Percentiles rank a stretch among this genome's conserved stretches.
Conservation (phyloP, 2,797 vertebrate species). For the Anguilla marmorata region DNA sequence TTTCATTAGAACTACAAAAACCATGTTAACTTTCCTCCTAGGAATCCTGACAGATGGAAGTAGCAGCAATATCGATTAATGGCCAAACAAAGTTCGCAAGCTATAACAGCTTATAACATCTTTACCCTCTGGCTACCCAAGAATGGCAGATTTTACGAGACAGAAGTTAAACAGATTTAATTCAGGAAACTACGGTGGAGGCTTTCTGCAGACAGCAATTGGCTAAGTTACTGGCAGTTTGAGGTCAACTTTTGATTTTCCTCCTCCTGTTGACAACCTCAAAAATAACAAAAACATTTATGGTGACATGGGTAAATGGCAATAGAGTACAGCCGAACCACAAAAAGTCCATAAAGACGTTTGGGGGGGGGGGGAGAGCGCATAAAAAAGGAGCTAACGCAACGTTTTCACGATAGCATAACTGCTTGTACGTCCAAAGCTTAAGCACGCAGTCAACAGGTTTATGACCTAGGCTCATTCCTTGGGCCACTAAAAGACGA, state of each 20-base stretch:
- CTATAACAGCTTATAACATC: not conserved
- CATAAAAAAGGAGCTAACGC: conserved; percentile 35
- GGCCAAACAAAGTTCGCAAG: not conserved
- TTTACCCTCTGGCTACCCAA: not conserved
- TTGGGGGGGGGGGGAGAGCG: conserved; percentile 1
- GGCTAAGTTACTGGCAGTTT: not conserved
- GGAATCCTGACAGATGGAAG: not conserved
- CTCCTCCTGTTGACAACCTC: not conserved
- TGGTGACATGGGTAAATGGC: not conserved
- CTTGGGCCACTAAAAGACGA: conserved; percentile 68
- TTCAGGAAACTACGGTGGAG: not conserved
- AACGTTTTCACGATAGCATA: not conserved
- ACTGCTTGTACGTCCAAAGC: conserved; percentile 58
- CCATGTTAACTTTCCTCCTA: not conserved
- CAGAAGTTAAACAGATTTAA: conserved; percentile 42
- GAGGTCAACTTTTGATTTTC: not conserved
- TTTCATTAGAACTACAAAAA: not conserved
- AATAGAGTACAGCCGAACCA: not conserved
- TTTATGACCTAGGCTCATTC: conserved; percentile 58
- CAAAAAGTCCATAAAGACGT: conserved; percentile 1
- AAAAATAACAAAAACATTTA: not conserved
- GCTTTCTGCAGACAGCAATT: not conserved
- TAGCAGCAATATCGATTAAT: not conserved
- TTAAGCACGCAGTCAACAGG: conserved; percentile 57
- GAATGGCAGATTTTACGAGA: not conserved